Evolutionary conservation across 2,888 invertebrate species (phyloP), one percentile per base, ranked within the genome.

Genomic region (Galerucella calmariensis): DNA sequence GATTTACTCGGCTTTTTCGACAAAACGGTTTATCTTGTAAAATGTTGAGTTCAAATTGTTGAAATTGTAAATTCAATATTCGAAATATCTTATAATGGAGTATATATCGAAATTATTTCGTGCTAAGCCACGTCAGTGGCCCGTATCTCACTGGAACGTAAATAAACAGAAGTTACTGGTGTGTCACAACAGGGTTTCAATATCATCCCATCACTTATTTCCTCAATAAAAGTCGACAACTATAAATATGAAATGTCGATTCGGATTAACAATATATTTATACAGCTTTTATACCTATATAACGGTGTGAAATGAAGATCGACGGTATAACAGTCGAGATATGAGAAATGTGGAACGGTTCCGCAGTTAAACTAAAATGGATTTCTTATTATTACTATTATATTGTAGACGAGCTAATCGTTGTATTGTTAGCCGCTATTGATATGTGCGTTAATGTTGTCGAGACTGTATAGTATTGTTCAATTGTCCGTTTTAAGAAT

Each of bases 281-380:
- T 63, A 41, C 63, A 63, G n/a, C 63, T 44, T 63, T 63, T 16
- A 16, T 61, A 35, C 27, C 14, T 61, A 35, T 24, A 61, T 63
- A 63, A 63, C 63, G 63, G 63, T 63, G 63, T 63, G 46, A 63
- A 16, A 63, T 12, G 46, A 62, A n/a, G 61, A 62, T 63, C 46
- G 41, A 20, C 20, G n/a, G 63, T 9, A 41, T 63, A 44, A 63
- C 20, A 16, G 12, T 20, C 20, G 41, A 44, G 63, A 63, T 63
- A 44, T 63, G 41, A 63, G 63, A 63, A 63, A 63, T 46, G 16
- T 63, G 46, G 63, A 63, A 63, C 63, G 46, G 63, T 44, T 10
- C 3, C 2, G 35, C 35, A 41, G 61, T 35, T 61, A 27, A 1
- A 61, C 61, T 61, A 14, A 35, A 61, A 61, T 61, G 5, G 35